phyloP scores from a whole-genome alignment of 2,888 invertebrate species.

The Colostygia pectinataria region DNA sequence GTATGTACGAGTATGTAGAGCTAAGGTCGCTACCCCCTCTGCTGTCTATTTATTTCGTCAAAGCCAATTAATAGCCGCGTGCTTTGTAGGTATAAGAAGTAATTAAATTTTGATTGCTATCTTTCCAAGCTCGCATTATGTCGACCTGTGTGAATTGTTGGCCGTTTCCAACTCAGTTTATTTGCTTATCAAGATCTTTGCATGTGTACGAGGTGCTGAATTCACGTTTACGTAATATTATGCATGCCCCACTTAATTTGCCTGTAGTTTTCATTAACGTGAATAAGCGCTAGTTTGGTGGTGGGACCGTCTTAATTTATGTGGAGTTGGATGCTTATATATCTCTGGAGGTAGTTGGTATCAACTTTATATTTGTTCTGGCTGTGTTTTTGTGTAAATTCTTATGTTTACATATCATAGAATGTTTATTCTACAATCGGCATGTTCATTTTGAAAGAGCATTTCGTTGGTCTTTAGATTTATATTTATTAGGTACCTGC shows the following conservation, averaged over 20 bases:
- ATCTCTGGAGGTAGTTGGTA: neutral
- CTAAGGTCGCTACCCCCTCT: too few relatives aligned
- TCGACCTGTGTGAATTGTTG: constrained; percentile 39
- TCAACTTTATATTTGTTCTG: constrained; percentile 4
- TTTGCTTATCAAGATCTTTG: constrained; percentile 38
- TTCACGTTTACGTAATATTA: constrained; percentile 35
- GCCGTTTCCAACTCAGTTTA: constrained; percentile 38
- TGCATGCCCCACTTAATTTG: constrained; percentile 34
- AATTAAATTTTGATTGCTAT: constrained; percentile 59
- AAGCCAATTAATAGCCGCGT: constrained; percentile 20
- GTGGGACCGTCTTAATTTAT: constrained; percentile 20
- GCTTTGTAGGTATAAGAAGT: constrained; percentile 45
- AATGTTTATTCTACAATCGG: too few relatives aligned
- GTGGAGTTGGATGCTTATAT: constrained; percentile 17
- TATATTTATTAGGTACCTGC: too few relatives aligned
- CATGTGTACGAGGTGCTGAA: constrained; percentile 36
- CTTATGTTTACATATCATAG: too few relatives aligned
- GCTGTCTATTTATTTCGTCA: too few relatives aligned
- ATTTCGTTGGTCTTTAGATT: too few relatives aligned
- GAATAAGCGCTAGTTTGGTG: constrained; percentile 22
- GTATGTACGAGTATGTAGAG: too few relatives aligned
- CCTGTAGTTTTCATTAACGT: constrained; percentile 22
- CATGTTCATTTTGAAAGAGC: too few relatives aligned
- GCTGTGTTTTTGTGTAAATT: too few relatives aligned
- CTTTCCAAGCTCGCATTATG: constrained; percentile 39